Evolutionary conservation across 2,797 vertebrate species (phyloP), one percentile per base, ranked within the genome.

Genomic region (Cephalopachus bancanus): DNA sequence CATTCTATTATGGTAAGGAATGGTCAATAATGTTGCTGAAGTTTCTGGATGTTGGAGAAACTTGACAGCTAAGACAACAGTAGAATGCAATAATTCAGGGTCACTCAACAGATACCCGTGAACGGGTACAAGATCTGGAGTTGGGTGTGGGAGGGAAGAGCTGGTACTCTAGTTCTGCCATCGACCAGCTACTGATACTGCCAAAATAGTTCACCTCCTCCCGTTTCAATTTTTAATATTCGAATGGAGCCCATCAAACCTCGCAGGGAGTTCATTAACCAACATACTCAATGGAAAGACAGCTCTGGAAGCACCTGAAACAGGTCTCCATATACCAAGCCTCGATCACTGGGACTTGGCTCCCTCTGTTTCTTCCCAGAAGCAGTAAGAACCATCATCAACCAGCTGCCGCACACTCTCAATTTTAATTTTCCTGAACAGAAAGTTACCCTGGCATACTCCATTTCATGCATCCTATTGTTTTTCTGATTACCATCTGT

Each of bases 251-350:
- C 14, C 3, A 7, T 0, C 5, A 0, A 11, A 33, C 9, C 5
- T 49, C 57, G 33, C 0, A 2, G 89, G n/a, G 11, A 49, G 5
- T 0, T 6, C 59, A 87, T 72, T 64, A 15, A 20, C 3, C 16
- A 30, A 26, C 9, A 0, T 2, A 17, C 22, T 12, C 17, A 1
- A 14, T 17, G 5, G 24, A 69, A 65, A 37, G 0, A 4, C 7
- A 30, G 4, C 1, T 2, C 16, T 6, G 12, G 74, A 81, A 37
- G 51, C 12, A 28, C 12, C 37, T 9, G 14, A 33, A 1, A 10
- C 17, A 28, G 2, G 11, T 64, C 26, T 11, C 51, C 24, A 11
- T 3, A 0, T 1, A 1, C n/a, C 10, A 20, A 37, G 37, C 28
- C 49, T 22, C 8, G 10, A 24, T 55, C 10, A 17, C 2, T 0